Conservation (phyloP, 2,797 vertebrate species). For the Rhinoraja longicauda region DNA sequence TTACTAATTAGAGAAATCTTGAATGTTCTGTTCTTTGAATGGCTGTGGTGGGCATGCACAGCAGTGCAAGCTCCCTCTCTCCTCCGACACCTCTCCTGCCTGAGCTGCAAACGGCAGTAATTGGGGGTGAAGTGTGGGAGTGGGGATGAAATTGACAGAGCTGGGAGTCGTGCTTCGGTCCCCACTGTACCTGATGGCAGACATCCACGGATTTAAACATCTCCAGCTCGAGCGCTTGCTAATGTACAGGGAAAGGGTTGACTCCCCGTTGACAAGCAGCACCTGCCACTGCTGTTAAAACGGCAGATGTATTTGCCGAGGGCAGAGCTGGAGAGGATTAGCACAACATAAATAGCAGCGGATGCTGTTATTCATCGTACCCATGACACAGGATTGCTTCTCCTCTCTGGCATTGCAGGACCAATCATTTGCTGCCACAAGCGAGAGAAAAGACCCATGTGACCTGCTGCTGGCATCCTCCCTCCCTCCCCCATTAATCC, state of each 20-base stretch:
- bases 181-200: neutral
- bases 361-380: neutral
- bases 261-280: neutral
- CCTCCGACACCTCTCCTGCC: neutral
- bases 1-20: neutral
- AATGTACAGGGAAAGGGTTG: slow-evolving; percentile 8
- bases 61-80: neutral
- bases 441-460: slow-evolving; percentile 44
- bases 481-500: neutral
- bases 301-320: slow-evolving; percentile 31
- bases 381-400: slow-evolving; percentile 21
- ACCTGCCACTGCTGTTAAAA: slow-evolving; percentile 33
- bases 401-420: neutral
- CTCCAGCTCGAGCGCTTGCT: neutral
- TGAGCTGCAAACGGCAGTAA: neutral
- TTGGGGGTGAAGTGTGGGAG: neutral
- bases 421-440: slow-evolving; percentile 29
- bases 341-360: slow-evolving; percentile 28
- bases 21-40: neutral
- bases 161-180: neutral
- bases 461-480: neutral
- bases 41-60: neutral
- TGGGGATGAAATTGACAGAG: neutral
- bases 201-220: neutral
- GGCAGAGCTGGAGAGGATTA: neutral